Percentiles rank a stretch among this genome's conserved stretches.
Conservation (phyloP, 2,888 invertebrate species). For the Cotesia congregata region DNA sequence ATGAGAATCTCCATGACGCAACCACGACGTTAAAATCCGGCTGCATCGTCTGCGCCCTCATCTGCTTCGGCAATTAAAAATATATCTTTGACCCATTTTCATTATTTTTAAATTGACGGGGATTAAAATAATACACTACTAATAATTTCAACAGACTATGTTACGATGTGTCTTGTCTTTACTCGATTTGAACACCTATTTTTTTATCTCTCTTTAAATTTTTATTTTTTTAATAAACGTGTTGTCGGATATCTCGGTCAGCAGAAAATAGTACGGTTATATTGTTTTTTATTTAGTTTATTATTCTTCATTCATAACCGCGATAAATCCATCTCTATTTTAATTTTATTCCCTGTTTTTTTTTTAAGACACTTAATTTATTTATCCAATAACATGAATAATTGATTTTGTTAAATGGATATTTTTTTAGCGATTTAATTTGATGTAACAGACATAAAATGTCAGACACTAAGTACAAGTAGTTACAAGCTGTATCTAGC, state of each 20-base stretch:
- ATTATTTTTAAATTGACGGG: slow-evolving; percentile 57
- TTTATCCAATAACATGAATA: background rate
- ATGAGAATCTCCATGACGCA: slow-evolving; percentile 35
- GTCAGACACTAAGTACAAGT: slow-evolving; percentile 9
- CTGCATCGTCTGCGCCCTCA: slow-evolving; percentile 55
- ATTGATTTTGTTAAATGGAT: background rate
- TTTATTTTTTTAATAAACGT: background rate
- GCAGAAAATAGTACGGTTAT: background rate
- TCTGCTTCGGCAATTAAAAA: slow-evolving; percentile 65
- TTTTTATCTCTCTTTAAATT: background rate
- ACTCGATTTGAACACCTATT: background rate
- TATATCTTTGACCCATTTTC: slow-evolving; percentile 60
- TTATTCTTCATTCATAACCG: background rate
- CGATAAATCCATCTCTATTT: background rate
- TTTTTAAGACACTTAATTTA: background rate
- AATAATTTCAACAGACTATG: background rate
- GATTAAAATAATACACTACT: slow-evolving; percentile 53
- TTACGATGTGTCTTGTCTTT: background rate
- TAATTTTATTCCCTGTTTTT: background rate
- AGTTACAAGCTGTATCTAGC: slow-evolving; percentile 14
- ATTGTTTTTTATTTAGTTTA: background rate
- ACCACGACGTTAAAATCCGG: slow-evolving; percentile 27
- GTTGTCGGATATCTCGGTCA: background rate
- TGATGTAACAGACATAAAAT: background rate
- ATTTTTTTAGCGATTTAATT: background rate